Conservation (phyloP, 2,113 vertebrate species). For the Nanger granti region DNA sequence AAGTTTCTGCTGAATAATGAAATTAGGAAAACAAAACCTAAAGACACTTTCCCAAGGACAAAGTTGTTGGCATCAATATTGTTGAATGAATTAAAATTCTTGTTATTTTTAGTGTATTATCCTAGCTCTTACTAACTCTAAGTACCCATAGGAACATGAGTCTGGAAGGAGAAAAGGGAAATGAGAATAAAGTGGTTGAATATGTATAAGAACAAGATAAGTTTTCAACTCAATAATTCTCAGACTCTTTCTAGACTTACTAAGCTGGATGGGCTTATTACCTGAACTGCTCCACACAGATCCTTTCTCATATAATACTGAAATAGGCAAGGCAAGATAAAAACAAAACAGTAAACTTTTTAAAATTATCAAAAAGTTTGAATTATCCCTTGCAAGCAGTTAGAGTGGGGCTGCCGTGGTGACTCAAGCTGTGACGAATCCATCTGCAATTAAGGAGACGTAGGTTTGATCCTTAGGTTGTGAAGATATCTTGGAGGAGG, state of each 20-base stretch:
- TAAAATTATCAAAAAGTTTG: neutral
- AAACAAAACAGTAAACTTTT: neutral
- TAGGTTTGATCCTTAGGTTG: neutral
- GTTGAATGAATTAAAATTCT: neutral
- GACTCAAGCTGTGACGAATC: neutral
- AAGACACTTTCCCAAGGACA: neutral
- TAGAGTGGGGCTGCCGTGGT: neutral
- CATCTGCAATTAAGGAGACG: neutral
- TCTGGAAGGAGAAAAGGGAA: neutral
- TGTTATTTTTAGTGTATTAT: neutral
- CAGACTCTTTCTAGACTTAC: neutral
- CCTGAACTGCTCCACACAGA: neutral
- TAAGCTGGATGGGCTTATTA: neutral
- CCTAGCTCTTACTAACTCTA: neutral
- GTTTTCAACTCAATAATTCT: neutral
- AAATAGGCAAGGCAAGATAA: neutral
- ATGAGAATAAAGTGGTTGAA: neutral
- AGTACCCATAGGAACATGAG: neutral
- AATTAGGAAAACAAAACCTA: slow-evolving; percentile 24
- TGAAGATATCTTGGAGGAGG: neutral
- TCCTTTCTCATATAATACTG: neutral
- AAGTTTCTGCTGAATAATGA: neutral
- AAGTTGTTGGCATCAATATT: neutral
- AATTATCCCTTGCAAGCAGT: neutral
- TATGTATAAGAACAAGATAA: neutral